Conservation (phyloP, 2,797 vertebrate genomes). For the Poliocrania exsul region DNA sequence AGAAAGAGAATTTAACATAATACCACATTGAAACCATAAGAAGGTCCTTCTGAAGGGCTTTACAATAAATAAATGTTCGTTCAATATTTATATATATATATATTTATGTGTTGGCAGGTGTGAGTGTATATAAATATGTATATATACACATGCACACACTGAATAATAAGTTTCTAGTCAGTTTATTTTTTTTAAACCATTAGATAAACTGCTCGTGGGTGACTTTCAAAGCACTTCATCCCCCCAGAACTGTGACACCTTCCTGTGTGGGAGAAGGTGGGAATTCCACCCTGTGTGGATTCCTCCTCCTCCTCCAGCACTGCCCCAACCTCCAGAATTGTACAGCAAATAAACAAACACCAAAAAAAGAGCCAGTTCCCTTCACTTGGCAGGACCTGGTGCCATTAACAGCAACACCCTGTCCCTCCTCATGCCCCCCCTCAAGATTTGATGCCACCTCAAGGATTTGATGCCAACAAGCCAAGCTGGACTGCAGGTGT, state of each 20-base stretch:
- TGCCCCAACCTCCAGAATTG: background rate
- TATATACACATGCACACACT: background rate
- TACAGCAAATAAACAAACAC: slow-evolving; percentile 5
- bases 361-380: background rate
- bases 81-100: slow-evolving; percentile 73
- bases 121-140: background rate
- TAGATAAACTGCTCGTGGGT: slow-evolving; percentile 30
- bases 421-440: background rate
- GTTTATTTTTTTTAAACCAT: slow-evolving; percentile 45
- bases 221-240: background rate
- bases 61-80: slow-evolving; percentile 75
- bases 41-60: slow-evolving; percentile 76
- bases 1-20: slow-evolving; percentile 57
- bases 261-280: background rate
- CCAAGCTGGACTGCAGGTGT: background rate
- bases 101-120: background rate
- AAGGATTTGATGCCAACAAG: background rate
- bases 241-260: background rate
- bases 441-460: background rate
- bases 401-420: background rate
- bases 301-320: background rate
- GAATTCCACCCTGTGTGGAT: background rate
- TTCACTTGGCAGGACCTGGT: background rate
- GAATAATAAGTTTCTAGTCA: slow-evolving; percentile 60
- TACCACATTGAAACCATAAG: slow-evolving; percentile 78